Evolutionary conservation across 2,888 invertebrate species (phyloP), one percentile per base, ranked within the genome.

Genomic region (Hirtodrosophila cameraria): DNA sequence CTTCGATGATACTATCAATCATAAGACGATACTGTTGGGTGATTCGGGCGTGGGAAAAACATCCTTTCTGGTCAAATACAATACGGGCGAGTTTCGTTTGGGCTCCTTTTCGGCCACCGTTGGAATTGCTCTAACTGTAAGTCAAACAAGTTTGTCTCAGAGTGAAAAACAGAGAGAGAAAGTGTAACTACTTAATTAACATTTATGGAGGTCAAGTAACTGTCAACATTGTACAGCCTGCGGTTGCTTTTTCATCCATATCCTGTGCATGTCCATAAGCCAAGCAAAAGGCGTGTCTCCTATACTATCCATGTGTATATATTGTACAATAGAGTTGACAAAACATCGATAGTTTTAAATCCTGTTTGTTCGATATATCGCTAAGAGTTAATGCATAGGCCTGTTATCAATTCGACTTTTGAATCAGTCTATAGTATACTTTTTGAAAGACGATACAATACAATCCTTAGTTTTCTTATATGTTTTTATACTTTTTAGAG

Each of bases 41-140:
- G 97, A 97, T 92, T 97, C 97, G 69, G 97, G 97, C 4, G 97
- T 97, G 11, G 97, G 97, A 4, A 97, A 97, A 92, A 97, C 97
- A 0, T 97, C 97, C 2, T 92, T 98, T 48, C 92, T 98, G 65
- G 97, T 97, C 23, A 97, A 97, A 92, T 98, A 97, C 90, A 97
- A 97, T 91, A 97, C 97, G 9, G 97, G 97, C 42, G 96, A 95
- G 91, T 97, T 97, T 90, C 96, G 96, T 88, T 93, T 94, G 1
- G 97, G 97, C 4, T 97, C 96, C 80, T 98, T 97, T 91, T 96
- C 97, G 0, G 97, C 97, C 5, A 98, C 97, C 0, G 97, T 98
- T 48, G 97, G 97, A 49, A 97, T 98, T 80, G 97, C 97, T 30
- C 96, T 98, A 89, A 97, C 97, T 93, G 97, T 97, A 92, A 95